Conservation (phyloP, 2,113 vertebrate species). For the Asarcornis scutulata region DNA sequence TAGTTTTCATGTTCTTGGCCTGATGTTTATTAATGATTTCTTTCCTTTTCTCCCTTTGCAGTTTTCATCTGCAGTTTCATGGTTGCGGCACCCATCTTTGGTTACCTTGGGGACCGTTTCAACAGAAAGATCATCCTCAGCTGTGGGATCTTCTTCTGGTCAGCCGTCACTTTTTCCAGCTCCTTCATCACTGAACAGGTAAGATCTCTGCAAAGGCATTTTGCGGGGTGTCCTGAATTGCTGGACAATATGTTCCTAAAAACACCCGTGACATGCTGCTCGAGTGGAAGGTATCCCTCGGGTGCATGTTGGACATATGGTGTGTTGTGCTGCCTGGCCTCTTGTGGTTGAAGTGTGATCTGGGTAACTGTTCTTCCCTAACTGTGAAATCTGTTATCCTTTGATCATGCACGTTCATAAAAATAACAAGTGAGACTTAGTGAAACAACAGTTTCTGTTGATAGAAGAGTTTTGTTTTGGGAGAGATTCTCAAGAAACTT, state of each 20-base stretch:
- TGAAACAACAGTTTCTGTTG: neutral
- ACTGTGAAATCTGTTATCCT: neutral
- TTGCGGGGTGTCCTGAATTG: neutral
- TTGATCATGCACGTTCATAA: neutral
- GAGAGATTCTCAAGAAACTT: neutral
- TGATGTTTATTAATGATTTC: conserved; percentile 23
- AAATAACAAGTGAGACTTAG: neutral
- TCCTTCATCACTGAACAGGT: conserved; percentile 97
- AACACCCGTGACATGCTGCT: fast-evolving
- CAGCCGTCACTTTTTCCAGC: conserved; percentile 91
- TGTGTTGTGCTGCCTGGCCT: neutral
- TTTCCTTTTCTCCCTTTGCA: conserved; percentile 66
- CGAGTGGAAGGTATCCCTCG: fast-evolving
- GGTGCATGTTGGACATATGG: neutral
- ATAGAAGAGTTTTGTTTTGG: conserved; percentile 1
- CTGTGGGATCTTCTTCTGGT: conserved; percentile 99
- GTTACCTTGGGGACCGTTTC: conserved; percentile 98
- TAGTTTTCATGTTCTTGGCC: neutral
- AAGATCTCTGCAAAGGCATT: neutral
- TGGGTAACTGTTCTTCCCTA: neutral
- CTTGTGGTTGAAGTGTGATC: neutral
- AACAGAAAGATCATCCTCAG: conserved; percentile 98
- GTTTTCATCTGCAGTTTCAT: conserved; percentile 99
- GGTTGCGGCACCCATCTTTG: conserved; percentile 96
- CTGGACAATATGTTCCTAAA: neutral